phyloP scores from a whole-genome alignment of 2,113 vertebrate genomes.

The Amia ocellicauda region DNA sequence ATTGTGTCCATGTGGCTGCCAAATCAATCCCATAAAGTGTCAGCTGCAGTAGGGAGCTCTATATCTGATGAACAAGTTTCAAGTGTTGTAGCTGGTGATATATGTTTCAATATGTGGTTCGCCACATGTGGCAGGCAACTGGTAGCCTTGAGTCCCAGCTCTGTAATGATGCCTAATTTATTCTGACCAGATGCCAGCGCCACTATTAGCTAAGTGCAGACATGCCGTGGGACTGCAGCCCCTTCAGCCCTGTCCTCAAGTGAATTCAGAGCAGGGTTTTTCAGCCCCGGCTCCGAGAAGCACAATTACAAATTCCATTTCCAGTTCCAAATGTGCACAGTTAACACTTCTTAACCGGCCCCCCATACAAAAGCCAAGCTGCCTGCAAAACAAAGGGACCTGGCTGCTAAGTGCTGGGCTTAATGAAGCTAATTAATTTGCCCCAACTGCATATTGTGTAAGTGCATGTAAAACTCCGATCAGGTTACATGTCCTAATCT shows the following conservation, averaged over 20 bases:
- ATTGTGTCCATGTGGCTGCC: constrained; percentile 35
- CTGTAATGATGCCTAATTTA: constrained; percentile 57
- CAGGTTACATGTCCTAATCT: constrained; percentile 40
- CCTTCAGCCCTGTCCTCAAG: constrained; percentile 1
- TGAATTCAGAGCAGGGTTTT: constrained; percentile 6
- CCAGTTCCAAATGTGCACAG: constrained; percentile 4
- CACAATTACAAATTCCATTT: constrained; percentile 20
- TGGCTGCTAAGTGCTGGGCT: constrained; percentile 35
- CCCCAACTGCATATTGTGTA: constrained; percentile 42
- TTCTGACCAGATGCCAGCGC: constrained; percentile 61
- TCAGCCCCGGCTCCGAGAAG: constrained; percentile 35
- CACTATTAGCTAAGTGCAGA: constrained; percentile 64
- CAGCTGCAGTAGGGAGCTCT: constrained; percentile 43
- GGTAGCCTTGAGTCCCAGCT: constrained; percentile 31
- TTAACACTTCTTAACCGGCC: background rate
- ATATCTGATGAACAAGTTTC: constrained; percentile 15
- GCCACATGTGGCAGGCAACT: constrained; percentile 30
- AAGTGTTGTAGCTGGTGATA: constrained; percentile 44
- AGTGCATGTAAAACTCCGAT: constrained; percentile 31
- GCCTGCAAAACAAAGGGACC: constrained; percentile 4
- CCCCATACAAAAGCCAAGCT: constrained; percentile 19
- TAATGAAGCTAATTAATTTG: constrained; percentile 43
- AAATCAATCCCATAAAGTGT: constrained; percentile 64
- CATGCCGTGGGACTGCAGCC: constrained; percentile 33
- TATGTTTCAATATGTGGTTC: constrained; percentile 40